Conservation (phyloP, 2,888 invertebrate genomes). For the Blera fallax region DNA sequence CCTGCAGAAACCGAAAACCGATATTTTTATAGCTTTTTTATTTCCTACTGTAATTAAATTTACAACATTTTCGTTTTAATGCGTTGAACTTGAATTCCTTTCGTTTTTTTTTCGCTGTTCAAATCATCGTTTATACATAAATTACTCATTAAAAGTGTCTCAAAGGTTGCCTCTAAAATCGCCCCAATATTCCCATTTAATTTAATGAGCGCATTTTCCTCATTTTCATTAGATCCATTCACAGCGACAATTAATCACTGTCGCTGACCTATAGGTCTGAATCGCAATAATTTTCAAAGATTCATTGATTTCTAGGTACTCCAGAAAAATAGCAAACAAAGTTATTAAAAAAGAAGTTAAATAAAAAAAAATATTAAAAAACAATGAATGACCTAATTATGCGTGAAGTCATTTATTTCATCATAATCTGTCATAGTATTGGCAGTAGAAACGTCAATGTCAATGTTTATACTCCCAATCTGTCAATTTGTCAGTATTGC, state of each 20-base stretch:
- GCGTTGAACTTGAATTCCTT: not conserved
- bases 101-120: not conserved
- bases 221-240: not conserved
- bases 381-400: slow-evolving; percentile 58
- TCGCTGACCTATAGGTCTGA: slow-evolving; percentile 47
- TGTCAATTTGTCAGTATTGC: not conserved
- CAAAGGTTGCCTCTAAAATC: not conserved
- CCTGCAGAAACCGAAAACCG: not conserved
- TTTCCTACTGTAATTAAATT: not conserved
- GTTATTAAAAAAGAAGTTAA: not conserved
- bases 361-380: not conserved
- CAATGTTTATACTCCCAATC: slow-evolving; percentile 52
- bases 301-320: not conserved
- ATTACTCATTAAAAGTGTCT: not conserved
- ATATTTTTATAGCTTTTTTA: not conserved
- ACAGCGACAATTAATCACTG: slow-evolving; percentile 43
- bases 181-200: not conserved
- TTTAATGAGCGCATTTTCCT: slow-evolving; percentile 8
- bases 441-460: slow-evolving; percentile 43
- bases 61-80: not conserved
- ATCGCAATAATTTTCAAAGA: slow-evolving; percentile 21
- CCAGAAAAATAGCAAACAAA: slow-evolving; percentile 4
- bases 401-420: slow-evolving; percentile 39
- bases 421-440: slow-evolving; percentile 37
- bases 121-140: not conserved